These are phyloP conservation scores for Polypterus senegalus DNA, from an alignment of 2,113 vertebrate species.

Conservation along the genomic window DNA sequence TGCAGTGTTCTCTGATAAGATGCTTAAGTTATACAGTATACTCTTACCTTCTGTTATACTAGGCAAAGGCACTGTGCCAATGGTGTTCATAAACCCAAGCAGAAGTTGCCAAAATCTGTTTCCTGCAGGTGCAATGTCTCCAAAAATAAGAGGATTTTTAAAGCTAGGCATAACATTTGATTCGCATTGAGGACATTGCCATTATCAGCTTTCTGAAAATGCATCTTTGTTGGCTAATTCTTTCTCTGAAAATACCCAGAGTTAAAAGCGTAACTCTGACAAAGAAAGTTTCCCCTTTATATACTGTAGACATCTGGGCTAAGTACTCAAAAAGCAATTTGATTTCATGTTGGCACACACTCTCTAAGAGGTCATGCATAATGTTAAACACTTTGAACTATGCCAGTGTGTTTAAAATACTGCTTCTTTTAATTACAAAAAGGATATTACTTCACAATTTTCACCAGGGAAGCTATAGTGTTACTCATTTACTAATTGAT, in stretches of 20 bases:
- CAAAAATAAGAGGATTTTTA: background rate
- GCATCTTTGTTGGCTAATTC: background rate
- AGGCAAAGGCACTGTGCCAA: background rate
- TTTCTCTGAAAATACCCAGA: background rate
- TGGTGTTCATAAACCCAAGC: background rate
- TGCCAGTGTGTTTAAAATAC: no score
- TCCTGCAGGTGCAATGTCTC: background rate
- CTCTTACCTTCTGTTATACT: background rate
- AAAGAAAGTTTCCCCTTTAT: background rate
- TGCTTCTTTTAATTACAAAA: no score
- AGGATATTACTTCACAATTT: background rate
- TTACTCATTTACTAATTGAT: background rate
- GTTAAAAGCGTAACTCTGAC: background rate
- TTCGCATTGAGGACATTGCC: background rate
- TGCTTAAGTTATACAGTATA: slow-evolving; percentile 3
- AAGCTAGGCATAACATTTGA: background rate
- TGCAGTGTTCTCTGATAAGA: background rate
- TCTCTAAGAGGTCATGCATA: background rate
- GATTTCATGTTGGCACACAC: background rate
- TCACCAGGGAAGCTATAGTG: background rate
- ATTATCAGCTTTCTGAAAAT: background rate
- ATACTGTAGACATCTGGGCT: background rate
- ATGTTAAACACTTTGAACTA: no score
- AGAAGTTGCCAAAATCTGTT: background rate
- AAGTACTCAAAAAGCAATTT: slow-evolving; percentile 1